These are phyloP conservation scores for Zaprionus lachaisei DNA, from an alignment of 1,140 invertebrate genomes.

Conservation along the genomic window DNA sequence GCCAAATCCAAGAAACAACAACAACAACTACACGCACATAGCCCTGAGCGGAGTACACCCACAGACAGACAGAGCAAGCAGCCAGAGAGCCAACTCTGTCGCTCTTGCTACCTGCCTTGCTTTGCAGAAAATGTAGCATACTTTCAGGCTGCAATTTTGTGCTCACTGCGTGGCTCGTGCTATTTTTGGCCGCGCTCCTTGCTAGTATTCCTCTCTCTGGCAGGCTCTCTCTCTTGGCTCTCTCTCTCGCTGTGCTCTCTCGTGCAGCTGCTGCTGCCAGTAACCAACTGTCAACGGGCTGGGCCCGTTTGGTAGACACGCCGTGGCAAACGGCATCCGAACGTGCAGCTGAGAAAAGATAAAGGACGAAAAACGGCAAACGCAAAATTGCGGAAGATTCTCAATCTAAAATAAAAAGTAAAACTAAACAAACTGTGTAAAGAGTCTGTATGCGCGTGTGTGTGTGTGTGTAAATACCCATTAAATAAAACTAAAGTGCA, in stretches of 20 bases:
- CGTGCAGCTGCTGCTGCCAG: conserved; percentile 3
- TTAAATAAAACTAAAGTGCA: neutral
- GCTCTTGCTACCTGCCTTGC: neutral
- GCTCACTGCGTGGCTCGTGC: conserved; percentile 2
- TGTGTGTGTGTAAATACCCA: conserved; percentile 10
- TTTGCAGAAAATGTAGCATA: conserved; percentile 70
- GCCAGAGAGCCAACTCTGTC: neutral
- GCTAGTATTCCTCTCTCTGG: neutral
- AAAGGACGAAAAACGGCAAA: conserved; percentile 66
- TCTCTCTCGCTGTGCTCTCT: conserved; percentile 8
- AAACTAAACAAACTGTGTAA: conserved; percentile 6
- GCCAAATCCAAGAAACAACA: conserved; percentile 53
- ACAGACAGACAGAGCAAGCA: neutral
- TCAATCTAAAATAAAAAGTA: conserved; percentile 18
- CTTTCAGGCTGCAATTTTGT: conserved; percentile 37
- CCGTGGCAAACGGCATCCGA: conserved; percentile 69
- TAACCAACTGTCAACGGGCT: conserved; percentile 42
- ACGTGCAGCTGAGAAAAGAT: conserved; percentile 77
- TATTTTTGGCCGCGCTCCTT: conserved; percentile 51
- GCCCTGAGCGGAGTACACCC: neutral
- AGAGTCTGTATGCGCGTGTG: conserved; percentile 23
- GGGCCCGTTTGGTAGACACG: conserved; percentile 20
- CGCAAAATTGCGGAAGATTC: conserved; percentile 46
- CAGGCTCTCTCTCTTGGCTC: neutral
- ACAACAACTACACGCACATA: neutral